Conservation (phyloP, 2,113 vertebrate genomes). For the Pangasianodon hypophthalmus region DNA sequence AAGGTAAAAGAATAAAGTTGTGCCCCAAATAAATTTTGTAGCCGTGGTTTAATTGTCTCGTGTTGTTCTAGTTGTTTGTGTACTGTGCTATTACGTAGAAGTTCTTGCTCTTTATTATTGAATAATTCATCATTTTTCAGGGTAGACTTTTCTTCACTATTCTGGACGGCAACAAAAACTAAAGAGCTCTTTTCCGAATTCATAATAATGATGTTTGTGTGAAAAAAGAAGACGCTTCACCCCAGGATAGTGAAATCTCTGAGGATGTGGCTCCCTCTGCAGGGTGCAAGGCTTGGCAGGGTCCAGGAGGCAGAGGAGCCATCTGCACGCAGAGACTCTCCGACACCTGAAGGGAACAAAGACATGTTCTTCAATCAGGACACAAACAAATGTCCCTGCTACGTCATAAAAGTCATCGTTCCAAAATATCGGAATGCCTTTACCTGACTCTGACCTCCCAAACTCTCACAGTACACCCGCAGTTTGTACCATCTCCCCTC, state of each 20-base stretch:
- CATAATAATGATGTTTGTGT: background rate
- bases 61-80: background rate
- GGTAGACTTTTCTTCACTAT: background rate
- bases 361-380: background rate
- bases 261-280: slow-evolving; percentile 69
- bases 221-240: slow-evolving; percentile 62
- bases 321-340: slow-evolving; percentile 72
- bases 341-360: slow-evolving; percentile 66
- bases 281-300: slow-evolving; percentile 58
- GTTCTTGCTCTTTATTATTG: too few species aligned
- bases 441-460: slow-evolving; percentile 77
- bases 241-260: slow-evolving; percentile 71
- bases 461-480: slow-evolving; percentile 72
- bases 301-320: slow-evolving; percentile 69
- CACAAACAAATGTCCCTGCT: background rate
- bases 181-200: background rate
- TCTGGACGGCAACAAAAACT: background rate
- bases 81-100: background rate
- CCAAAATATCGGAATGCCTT: background rate
- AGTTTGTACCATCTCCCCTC: slow-evolving; percentile 75
- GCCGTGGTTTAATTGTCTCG: background rate
- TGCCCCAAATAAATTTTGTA: background rate
- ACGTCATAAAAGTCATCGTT: background rate
- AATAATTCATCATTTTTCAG: background rate
- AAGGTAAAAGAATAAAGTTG: background rate